Conservation (phyloP, 1,140 invertebrate species). For the Rhyacophila brunnea region DNA sequence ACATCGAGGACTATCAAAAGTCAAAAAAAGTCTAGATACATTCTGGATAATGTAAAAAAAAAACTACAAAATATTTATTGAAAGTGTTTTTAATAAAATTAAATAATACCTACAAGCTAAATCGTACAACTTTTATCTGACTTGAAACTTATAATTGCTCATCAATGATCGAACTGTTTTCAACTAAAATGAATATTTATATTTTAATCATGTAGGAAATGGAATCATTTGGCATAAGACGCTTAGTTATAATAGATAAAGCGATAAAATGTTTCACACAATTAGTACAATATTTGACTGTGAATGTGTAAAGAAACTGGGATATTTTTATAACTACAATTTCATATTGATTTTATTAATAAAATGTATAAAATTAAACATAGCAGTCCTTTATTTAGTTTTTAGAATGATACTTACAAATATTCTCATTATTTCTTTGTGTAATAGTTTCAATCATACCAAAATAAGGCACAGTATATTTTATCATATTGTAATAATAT, state of each 20-base stretch:
- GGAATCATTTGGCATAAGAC: neutral
- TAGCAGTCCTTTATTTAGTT: neutral
- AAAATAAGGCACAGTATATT: too few species aligned
- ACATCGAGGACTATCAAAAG: too few species aligned
- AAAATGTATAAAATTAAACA: neutral
- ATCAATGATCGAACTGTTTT: neutral
- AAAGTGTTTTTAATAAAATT: conserved; percentile 33
- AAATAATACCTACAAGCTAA: conserved; percentile 30
- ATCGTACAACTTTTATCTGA: conserved; percentile 23
- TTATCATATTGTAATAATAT: too few species aligned
- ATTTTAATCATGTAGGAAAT: too few species aligned
- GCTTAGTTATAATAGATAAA: too few species aligned
- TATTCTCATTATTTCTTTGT: too few species aligned
- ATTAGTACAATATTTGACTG: too few species aligned
- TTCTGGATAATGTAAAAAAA: conserved; percentile 11
- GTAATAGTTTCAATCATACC: too few species aligned
- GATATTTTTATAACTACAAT: neutral
- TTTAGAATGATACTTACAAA: neutral
- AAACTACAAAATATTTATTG: conserved; percentile 1
- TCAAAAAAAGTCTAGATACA: too few species aligned
- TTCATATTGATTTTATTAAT: neutral
- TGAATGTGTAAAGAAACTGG: neutral
- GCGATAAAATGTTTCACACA: too few species aligned
- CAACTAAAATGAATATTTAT: too few species aligned
- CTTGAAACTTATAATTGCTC: conserved; percentile 12